These are phyloP conservation scores for Mya arenaria DNA, from an alignment of 1,140 invertebrate species.

Conservation along the genomic window DNA sequence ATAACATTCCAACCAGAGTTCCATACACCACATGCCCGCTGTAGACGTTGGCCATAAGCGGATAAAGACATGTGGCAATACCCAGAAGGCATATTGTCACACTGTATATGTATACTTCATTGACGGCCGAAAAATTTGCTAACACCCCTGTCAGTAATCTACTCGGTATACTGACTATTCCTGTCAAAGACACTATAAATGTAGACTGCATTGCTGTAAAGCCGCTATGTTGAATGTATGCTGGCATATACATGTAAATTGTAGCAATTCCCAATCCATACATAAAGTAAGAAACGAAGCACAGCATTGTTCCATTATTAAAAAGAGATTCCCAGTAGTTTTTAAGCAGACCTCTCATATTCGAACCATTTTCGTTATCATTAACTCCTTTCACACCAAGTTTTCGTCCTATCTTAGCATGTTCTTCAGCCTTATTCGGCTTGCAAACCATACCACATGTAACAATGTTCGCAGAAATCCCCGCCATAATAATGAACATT, in stretches of 20 bases:
- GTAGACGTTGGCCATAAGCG: no score
- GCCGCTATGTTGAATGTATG: slow-evolving; percentile 11
- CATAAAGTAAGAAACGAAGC: not conserved
- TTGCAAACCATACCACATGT: slow-evolving; percentile 22
- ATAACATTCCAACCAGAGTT: no score
- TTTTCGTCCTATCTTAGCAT: slow-evolving; percentile 1
- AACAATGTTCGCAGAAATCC: slow-evolving; percentile 13
- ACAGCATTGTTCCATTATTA: slow-evolving; percentile 1
- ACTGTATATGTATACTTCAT: slow-evolving; percentile 6
- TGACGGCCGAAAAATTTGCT: not conserved
- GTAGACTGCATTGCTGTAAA: not conserved
- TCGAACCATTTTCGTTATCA: not conserved
- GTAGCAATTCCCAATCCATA: slow-evolving; percentile 20
- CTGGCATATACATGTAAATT: slow-evolving; percentile 40
- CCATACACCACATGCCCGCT: no score
- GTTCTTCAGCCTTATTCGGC: slow-evolving; percentile 10
- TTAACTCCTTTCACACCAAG: not conserved
- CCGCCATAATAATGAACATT: slow-evolving; percentile 35
- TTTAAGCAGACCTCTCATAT: not conserved
- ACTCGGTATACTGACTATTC: not conserved
- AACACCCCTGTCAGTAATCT: slow-evolving; percentile 16
- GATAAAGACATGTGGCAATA: no score
- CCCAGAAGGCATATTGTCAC: not conserved
- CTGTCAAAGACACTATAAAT: slow-evolving; percentile 10
- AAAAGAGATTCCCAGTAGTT: no score